Base-by-base conservation (phyloP, 2,797 vertebrate species). In the Sternarchorhynchus goeldii region DNA sequence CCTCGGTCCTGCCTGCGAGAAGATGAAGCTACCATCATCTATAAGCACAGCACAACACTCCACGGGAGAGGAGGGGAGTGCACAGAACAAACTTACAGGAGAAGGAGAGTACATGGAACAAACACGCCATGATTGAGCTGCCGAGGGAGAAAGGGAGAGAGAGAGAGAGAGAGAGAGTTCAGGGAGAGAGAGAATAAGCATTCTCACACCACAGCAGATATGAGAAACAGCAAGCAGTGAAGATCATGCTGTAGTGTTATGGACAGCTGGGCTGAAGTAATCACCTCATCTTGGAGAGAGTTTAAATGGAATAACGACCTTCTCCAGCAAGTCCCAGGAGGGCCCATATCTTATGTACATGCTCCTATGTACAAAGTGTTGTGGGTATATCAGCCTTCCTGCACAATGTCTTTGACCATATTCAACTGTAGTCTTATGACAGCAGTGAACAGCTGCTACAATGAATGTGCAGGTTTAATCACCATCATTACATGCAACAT, bases 21-120 rank as follows among this genome's bases (percentile, higher is more conserved):
- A 89, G 89, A 88, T 90, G 88, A 90, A 89, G 86, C 87, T 85
- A 81, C 86, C 84, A 82, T 85, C 82, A 67, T 66, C 32, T 32
- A 21, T 55, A 6, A 57, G 12, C 21, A 57, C 18, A 71, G 55
- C 4, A 4, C 29, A 2, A 7, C 7, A 71, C 45, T 50, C 8
- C 45, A 12, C 68, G 57, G 10, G 18, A 32, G 29, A n/a, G 45
- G 17, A 70, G 29, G 41, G 18, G 21, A 32, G 21, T n/a, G 12
- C 50, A 41, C 7, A 8, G 10, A 55, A 39, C 31, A 36, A 32
- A 10, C 41, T 45, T 10, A 8, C 41, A 45, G 41, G 41, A 45
- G 41, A 45, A 12, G 45, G 3, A 12, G 45, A 14, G 45, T 50
- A 50, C 45, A 50, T 50, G 45, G 45, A 50, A 50, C 10, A 50